Base-by-base conservation (phyloP, 1,140 invertebrate genomes). In the Cherax quadricarinatus region DNA sequence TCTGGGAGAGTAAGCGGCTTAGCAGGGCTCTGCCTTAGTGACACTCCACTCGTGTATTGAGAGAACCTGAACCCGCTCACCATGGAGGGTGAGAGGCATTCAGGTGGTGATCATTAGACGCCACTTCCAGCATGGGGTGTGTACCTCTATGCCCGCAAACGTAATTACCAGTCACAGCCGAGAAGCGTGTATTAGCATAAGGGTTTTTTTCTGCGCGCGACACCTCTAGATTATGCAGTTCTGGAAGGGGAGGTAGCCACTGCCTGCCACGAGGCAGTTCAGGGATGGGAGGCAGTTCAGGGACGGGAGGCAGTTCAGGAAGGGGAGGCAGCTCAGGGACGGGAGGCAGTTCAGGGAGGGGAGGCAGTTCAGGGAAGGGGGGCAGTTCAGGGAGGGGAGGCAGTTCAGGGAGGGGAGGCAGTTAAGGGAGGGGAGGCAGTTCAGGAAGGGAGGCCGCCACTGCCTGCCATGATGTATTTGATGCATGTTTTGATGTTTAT, bases 1-100 rank as follows among this genome's bases (percentile, higher is more conserved):
- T 30, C n/a, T 75, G n/a, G 70, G n/a, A 10, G n/a, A 7, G n/a
- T 84, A 84, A 84, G 82, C 82, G 82, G 82, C 82, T 84, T 84
- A 84, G 3, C 48, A 14, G 14, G 3, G 10, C 53, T 53, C 51
- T 60, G 53, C 24, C 82, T 53, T 21, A 84, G 82, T 53, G 53
- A 21, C 51, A n/a, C 21, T 9, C 53, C 5, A 10, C 79, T 21
- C 16, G 7, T 30, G 30, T 84, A 62, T 53, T 62, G 51, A 3
- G 24, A 48, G 53, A 53, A 41, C 30, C 24, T 60, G 10, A 60
- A 84, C 57, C 0, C 24, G 53, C 82, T 60, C 53, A 60, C 49
- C 21, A 84, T 84, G 82, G 53, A 84, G 53, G 82, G 82, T 30
- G 14, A 14, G 53, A n/a, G 82, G 82, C 82, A 84, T 84, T 84